These are phyloP conservation scores for Formicarius rufipectus DNA, from an alignment of 2,113 vertebrate genomes.

Conservation along the genomic window DNA sequence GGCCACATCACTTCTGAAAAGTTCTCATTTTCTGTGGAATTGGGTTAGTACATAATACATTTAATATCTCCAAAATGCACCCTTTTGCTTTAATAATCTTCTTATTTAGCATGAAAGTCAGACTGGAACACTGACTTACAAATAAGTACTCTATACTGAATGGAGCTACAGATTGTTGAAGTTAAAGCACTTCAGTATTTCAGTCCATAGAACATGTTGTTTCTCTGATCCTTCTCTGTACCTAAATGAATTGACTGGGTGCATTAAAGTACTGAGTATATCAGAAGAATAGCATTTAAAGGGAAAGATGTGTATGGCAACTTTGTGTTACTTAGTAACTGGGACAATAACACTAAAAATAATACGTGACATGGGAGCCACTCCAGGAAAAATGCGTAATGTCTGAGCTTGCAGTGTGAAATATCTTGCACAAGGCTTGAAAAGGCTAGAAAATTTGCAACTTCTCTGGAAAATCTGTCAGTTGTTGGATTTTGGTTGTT, in stretches of 20 bases:
- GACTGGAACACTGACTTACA: not conserved
- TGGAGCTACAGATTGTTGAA: not conserved
- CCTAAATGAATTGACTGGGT: not conserved
- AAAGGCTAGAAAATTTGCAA: not conserved
- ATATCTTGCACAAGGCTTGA: not conserved
- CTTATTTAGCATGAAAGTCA: not conserved
- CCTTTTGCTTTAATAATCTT: not conserved
- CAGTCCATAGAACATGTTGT: not conserved
- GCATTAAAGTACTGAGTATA: not conserved
- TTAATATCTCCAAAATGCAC: not conserved
- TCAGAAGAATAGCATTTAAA: not conserved
- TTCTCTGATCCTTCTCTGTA: not conserved
- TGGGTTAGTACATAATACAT: not conserved
- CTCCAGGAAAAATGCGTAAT: not conserved
- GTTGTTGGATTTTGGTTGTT: not conserved
- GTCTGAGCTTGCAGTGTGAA: not conserved
- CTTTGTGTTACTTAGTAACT: slow-evolving; percentile 20
- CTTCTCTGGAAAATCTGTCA: not conserved
- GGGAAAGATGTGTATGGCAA: not conserved
- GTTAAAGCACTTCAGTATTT: not conserved
- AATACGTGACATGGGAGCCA: not conserved
- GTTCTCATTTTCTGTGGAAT: not conserved
- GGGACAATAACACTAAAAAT: slow-evolving; percentile 17
- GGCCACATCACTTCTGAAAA: not conserved
- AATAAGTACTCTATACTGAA: not conserved